These are phyloP conservation scores for Turnix velox DNA, from an alignment of 2,113 vertebrate genomes.

Conservation along the genomic window DNA sequence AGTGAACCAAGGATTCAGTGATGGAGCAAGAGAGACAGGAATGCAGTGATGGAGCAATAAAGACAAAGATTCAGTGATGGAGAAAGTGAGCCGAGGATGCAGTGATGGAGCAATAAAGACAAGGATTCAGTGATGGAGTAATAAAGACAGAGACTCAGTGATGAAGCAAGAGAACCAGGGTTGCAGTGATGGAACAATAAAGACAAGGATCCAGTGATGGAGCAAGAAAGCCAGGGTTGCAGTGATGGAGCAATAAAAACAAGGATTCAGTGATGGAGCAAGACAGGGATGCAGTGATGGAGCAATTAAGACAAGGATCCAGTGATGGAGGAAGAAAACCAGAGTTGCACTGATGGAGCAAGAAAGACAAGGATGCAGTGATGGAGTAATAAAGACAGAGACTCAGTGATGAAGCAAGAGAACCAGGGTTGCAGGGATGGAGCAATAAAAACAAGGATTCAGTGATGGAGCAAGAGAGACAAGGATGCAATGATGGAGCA, in stretches of 20 bases:
- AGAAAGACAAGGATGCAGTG: neutral
- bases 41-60: too few relatives aligned
- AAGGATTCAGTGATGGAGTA: neutral
- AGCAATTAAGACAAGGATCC: neutral
- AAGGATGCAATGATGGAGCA: neutral
- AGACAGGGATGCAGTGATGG: rapidly evolving
- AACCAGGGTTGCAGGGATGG: neutral
- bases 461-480: rapidly evolving
- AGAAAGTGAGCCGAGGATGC: neutral
- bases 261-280: neutral
- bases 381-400: too few relatives aligned
- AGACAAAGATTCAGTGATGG: too few relatives aligned
- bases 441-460: neutral
- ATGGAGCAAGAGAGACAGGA: neutral
- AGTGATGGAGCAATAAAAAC: neutral
- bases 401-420: neutral
- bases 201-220: neutral
- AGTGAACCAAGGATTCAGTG: neutral
- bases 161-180: neutral
- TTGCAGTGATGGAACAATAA: neutral
- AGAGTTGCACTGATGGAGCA: neutral
- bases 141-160: too few relatives aligned
- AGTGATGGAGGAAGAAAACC: neutral
- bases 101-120: neutral
- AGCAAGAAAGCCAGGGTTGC: rapidly evolving